Base-by-base conservation (phyloP, 2,888 invertebrate genomes). In the Apantesis nais region DNA sequence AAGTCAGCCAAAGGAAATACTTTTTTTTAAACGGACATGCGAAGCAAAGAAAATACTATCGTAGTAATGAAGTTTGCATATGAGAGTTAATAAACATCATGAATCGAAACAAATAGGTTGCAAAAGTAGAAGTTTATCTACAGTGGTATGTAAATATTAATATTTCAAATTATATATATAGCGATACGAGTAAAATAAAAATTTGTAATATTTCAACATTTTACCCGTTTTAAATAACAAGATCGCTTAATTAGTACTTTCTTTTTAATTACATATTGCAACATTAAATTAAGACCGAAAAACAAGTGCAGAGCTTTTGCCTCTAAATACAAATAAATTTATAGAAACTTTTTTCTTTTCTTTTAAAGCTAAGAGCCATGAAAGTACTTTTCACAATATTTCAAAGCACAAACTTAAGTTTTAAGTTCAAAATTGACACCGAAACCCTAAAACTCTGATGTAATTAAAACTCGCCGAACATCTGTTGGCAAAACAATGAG, bases 401-500 rank as follows among this genome's bases (percentile, higher is more conserved):
- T n/a, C 52, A 25, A 31, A 37, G 37, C 14, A 58, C 22, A 34
- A 58, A 66, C 62, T 67, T 61, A 12, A 67, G 22, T 67, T 31
- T 60, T 66, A 60, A 55, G 37, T 25, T 60, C 34, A 41, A 58
- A 71, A 71, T 52, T 68, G 65, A 61, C 65, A 65, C 4, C n/a
- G 70, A 73, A 67, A 58, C 72, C 69, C 69, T 48, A 70, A 67
- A 73, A 67, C 69, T 70, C 69, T 72, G 67, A 63, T 70, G 71
- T 76, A 81, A 81, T 81, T 74, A 77, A 81, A 75, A 64, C 63
- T 16, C 64, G 58, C 67, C 71, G 73, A 48, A 73, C 78, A 80
- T 79, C 80, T 80, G 82, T 71, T 74, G 55, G 62, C 68, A 81
- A 81, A 80, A 82, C 74, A 73, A 73, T 73, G 69, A 73, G 52